These are phyloP conservation scores for Crax fasciolata DNA, from an alignment of 2,797 vertebrate species.

Conservation along the genomic window DNA sequence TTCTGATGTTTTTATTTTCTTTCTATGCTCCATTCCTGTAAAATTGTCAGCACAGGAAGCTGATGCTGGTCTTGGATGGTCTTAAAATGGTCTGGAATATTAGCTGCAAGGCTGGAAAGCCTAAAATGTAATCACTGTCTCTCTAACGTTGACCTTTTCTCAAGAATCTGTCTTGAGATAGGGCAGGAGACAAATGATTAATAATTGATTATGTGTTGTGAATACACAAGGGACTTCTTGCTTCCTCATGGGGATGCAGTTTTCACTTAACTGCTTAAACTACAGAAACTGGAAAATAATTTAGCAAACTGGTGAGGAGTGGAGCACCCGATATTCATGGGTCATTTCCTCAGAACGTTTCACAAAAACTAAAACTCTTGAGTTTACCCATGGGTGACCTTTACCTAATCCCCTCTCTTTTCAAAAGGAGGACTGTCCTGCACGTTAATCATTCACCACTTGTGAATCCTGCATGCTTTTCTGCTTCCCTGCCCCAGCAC, in stretches of 20 bases:
- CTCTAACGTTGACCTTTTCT: not conserved
- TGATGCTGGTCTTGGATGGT: not conserved
- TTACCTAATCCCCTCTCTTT: conserved; percentile 49
- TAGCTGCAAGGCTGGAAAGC: not conserved
- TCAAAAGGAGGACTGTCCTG: conserved; percentile 76
- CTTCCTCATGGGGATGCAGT: not conserved
- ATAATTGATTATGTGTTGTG: not conserved
- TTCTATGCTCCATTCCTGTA: not conserved
- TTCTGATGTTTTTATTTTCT: not conserved
- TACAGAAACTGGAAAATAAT: not conserved
- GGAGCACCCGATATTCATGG: accelerated
- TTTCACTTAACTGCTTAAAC: not conserved
- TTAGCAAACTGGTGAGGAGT: not conserved
- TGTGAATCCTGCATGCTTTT: conserved; percentile 48
- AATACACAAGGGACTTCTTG: not conserved
- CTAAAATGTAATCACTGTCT: not conserved
- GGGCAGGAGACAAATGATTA: not conserved
- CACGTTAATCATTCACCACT: not conserved
- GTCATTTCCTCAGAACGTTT: not conserved
- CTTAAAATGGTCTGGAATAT: not conserved
- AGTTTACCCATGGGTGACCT: not conserved
- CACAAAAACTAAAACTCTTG: not conserved
- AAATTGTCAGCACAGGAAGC: not conserved
- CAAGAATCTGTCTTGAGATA: not conserved
- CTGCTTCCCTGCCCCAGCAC: conserved; percentile 26